A percentile compares a stretch with the other conserved stretches of the same genome.
These are phyloP conservation scores for Chrosomus eos DNA, from an alignment of 2,797 vertebrate genomes.

Conservation along the genomic window DNA sequence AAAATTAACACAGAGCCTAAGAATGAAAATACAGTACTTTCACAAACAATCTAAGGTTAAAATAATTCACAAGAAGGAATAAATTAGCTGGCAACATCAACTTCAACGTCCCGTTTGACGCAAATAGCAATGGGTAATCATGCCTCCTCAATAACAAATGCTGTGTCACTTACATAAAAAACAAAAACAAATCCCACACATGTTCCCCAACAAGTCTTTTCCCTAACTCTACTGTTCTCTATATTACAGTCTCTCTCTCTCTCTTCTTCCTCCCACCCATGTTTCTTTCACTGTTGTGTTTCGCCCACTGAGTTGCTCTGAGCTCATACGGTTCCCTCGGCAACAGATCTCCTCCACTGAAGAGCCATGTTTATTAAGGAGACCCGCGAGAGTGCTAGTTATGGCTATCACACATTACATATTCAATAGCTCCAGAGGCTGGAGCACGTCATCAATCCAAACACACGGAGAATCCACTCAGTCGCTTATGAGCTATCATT, in stretches of 20 bases:
- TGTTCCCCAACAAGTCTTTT: conserved; percentile 40
- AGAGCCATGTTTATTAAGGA: conserved; percentile 56
- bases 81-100: conserved; percentile 16
- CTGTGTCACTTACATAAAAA: conserved; percentile 46
- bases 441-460: conserved; percentile 45
- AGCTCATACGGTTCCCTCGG: conserved; percentile 60
- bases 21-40: not conserved
- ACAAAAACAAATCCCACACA: conserved; percentile 27
- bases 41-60: not conserved
- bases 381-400: conserved; percentile 38
- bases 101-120: conserved; percentile 7
- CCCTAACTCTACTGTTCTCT: conserved; percentile 31
- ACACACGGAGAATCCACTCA: conserved; percentile 33
- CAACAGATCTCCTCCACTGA: conserved; percentile 59
- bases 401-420: conserved; percentile 57
- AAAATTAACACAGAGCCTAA: not conserved
- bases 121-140: conserved; percentile 25
- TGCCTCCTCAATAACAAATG: conserved; percentile 49
- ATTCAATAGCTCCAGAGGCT: conserved; percentile 53
- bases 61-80: conserved; percentile 17
- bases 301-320: conserved; percentile 58
- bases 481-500: conserved; percentile 35
- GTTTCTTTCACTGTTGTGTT: conserved; percentile 50
- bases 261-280: conserved; percentile 46
- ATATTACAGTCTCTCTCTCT: conserved; percentile 24